phyloP scores from a whole-genome alignment of 2,888 invertebrate genomes.

The Perithous albicinctus region DNA sequence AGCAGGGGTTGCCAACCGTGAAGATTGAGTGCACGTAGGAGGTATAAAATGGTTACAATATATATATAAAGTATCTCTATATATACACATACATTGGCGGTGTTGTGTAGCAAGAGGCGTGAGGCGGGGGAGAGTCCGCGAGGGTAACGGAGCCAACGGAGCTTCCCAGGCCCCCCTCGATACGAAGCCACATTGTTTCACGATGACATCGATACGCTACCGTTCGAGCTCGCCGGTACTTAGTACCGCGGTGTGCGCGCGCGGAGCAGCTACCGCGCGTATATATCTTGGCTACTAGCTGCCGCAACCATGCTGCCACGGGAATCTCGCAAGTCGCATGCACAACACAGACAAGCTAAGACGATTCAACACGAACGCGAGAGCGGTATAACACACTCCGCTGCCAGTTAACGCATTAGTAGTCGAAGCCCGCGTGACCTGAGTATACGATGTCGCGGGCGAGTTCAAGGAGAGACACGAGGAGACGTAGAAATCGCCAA shows the following conservation, averaged over 20 bases:
- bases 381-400: conserved; percentile 24
- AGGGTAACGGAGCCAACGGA: conserved; percentile 63
- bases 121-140: conserved; percentile 27
- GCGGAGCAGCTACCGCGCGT: conserved; percentile 17
- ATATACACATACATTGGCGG: conserved; percentile 1
- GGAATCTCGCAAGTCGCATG: conserved; percentile 22
- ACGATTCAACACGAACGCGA: conserved; percentile 12
- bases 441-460: conserved; percentile 71
- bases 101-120: conserved; percentile 10
- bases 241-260: conserved; percentile 32
- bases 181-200: conserved; percentile 68
- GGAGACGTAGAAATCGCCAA: neutral
- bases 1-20: conserved; percentile 48
- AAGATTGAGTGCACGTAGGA: conserved; percentile 7
- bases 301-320: conserved; percentile 18
- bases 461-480: conserved; percentile 68
- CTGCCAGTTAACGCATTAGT: conserved; percentile 61
- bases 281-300: conserved; percentile 17
- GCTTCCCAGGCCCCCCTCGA: conserved; percentile 61
- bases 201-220: conserved; percentile 69
- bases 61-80: too few species aligned
- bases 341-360: conserved; percentile 26
- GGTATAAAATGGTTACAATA: conserved; percentile 17
- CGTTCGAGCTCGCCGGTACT: conserved; percentile 60
- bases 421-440: conserved; percentile 64